Evolutionary conservation across 37 sponge, comb jelly and placozoan species (phyloP).

Genomic region (Haliclona indistincta): DNA sequence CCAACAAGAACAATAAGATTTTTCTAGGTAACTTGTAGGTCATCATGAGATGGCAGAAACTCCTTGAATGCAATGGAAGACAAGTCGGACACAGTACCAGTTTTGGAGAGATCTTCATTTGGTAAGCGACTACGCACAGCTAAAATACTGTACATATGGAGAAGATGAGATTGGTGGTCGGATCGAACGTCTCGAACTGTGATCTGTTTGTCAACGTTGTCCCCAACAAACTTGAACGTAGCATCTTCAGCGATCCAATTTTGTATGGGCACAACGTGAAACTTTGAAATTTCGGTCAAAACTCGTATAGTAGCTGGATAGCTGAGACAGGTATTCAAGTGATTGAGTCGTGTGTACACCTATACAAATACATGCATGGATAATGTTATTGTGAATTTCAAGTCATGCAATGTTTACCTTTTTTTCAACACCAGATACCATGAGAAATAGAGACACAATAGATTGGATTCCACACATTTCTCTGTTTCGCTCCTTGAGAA

Average conservation of each 20-base stretch:
- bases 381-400: too few species aligned
- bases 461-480: constrained; percentile 5
- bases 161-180: constrained; percentile 11
- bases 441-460: not conserved
- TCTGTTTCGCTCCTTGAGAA: constrained; percentile 21
- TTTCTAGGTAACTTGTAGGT: too few species aligned
- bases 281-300: too few species aligned
- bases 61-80: too few species aligned
- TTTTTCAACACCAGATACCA: not conserved
- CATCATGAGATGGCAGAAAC: too few species aligned
- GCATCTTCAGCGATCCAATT: constrained; percentile 11
- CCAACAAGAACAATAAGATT: too few species aligned
- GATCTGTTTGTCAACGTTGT: constrained; percentile 25
- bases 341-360: constrained; percentile 4
- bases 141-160: constrained; percentile 32
- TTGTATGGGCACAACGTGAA: not conserved
- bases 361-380: too few species aligned
- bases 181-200: constrained; percentile 15
- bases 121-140: constrained; percentile 2
- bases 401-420: too few species aligned
- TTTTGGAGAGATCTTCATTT: too few species aligned
- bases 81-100: not conserved
- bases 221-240: too few species aligned
- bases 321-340: not conserved
- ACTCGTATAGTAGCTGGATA: too few species aligned